Evolutionary conservation across 2,888 invertebrate genomes (phyloP).

Genomic region (Drosophila prostipennis): DNA sequence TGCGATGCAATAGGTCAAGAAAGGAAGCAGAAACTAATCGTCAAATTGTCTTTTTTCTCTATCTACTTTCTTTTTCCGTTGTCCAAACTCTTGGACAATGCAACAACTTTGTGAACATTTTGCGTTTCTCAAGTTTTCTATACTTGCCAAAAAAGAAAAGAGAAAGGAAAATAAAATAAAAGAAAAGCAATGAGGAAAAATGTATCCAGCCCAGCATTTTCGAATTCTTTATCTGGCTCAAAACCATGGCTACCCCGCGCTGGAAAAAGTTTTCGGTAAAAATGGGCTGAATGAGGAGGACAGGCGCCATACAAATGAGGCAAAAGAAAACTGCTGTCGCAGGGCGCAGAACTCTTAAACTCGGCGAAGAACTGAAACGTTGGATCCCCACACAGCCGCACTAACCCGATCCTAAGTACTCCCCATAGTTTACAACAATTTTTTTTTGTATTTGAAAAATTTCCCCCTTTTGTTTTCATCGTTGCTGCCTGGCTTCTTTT

Average conservation of each 20-base stretch:
- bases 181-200: background rate
- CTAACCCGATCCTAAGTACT: slow-evolving; percentile 41
- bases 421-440: slow-evolving; percentile 49
- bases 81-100: slow-evolving; percentile 29
- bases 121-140: slow-evolving; percentile 5
- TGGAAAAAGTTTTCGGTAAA: slow-evolving; percentile 33
- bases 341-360: slow-evolving; percentile 36
- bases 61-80: slow-evolving; percentile 4
- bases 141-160: slow-evolving; percentile 1
- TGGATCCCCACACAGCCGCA: slow-evolving; percentile 5
- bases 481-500: slow-evolving; percentile 2
- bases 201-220: slow-evolving; percentile 17
- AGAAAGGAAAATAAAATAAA: slow-evolving; percentile 2
- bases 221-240: slow-evolving; percentile 22
- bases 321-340: slow-evolving; percentile 41
- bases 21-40: slow-evolving; percentile 1
- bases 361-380: slow-evolving; percentile 6
- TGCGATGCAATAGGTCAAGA: background rate
- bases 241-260: slow-evolving; percentile 3
- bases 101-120: slow-evolving; percentile 33
- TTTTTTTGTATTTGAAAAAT: slow-evolving; percentile 37
- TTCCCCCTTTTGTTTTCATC: slow-evolving; percentile 24
- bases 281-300: background rate
- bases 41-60: slow-evolving; percentile 10
- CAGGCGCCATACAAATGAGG: slow-evolving; percentile 60